phyloP scores from a whole-genome alignment of 1,140 invertebrate genomes.

The Diplogasteroides magnus region DNA sequence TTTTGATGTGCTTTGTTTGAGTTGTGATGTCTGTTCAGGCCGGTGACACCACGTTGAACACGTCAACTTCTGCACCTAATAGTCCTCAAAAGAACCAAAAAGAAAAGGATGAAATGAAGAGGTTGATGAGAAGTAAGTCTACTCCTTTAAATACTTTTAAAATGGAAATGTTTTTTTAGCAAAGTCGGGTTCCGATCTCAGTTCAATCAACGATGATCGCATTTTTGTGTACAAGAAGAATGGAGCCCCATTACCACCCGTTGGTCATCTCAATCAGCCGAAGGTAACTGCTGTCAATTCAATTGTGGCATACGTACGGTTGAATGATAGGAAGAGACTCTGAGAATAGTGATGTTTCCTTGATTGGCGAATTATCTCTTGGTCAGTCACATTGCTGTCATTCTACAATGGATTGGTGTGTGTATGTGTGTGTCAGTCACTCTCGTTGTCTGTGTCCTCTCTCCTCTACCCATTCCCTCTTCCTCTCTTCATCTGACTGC shows the following conservation, averaged over 20 bases:
- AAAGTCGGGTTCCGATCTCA: conserved; percentile 12
- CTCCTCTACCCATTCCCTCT: neutral
- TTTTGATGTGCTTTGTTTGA: neutral
- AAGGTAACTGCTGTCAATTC: neutral
- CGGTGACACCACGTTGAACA: conserved; percentile 10
- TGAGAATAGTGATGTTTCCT: too few species aligned
- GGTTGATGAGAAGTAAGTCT: conserved; percentile 6
- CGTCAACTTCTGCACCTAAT: conserved; percentile 11
- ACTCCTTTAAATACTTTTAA: neutral
- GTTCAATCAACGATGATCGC: conserved; percentile 1
- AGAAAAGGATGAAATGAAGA: conserved; percentile 5
- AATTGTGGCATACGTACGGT: neutral
- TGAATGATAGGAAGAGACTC: too few species aligned
- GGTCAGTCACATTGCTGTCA: too few species aligned
- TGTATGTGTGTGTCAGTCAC: neutral
- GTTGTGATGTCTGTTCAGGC: conserved; percentile 8
- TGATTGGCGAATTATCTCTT: too few species aligned
- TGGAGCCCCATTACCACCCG: conserved; percentile 1
- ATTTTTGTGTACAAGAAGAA: conserved; percentile 18
- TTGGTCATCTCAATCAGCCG: conserved; percentile 18
- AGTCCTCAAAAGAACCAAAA: conserved; percentile 5
- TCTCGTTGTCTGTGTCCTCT: neutral
- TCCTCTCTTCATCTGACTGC: neutral
- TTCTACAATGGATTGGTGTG: too few species aligned
- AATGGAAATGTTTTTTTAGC: conserved; percentile 12